Evolutionary conservation across 1,140 invertebrate species (phyloP).

Genomic region (Cydia pomonella): DNA sequence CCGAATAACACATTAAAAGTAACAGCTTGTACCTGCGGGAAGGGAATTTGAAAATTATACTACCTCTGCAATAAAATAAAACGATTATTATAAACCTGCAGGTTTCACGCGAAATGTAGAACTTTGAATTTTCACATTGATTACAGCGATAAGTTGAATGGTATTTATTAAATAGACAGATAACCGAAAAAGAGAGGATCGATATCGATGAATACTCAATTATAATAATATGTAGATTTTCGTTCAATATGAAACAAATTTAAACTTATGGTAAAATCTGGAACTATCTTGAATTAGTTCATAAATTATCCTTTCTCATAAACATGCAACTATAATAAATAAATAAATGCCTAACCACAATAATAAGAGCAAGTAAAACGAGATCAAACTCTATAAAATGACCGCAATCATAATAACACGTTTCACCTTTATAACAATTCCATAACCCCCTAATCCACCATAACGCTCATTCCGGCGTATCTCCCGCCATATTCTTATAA

Average conservation of each 20-base stretch:
- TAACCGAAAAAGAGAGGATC: too few relatives aligned
- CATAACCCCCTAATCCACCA: constrained; percentile 37
- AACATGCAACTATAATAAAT: too few relatives aligned
- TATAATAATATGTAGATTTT: too few relatives aligned
- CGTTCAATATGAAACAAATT: too few relatives aligned
- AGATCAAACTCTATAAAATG: neutral
- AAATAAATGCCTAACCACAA: too few relatives aligned
- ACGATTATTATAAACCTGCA: constrained; percentile 25
- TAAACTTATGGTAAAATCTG: too few relatives aligned
- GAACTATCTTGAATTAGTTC: too few relatives aligned
- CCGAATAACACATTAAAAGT: constrained; percentile 77
- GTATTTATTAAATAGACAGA: too few relatives aligned
- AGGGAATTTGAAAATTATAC: constrained; percentile 37
- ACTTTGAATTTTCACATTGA: neutral
- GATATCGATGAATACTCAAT: too few relatives aligned
- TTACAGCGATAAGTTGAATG: neutral
- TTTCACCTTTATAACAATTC: constrained; percentile 38
- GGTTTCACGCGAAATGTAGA: constrained; percentile 1
- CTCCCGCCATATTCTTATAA: constrained; percentile 76
- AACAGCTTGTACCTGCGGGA: constrained; percentile 62
- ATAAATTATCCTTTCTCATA: too few relatives aligned
- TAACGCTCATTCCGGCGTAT: constrained; percentile 58
- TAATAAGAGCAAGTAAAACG: neutral
- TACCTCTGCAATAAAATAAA: constrained; percentile 36
- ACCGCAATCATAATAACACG: constrained; percentile 8